A percentile compares a stretch with the other conserved stretches of the same genome.
These are phyloP conservation scores for Protosalanx chinensis DNA, from an alignment of 2,797 vertebrate species.

Conservation along the genomic window DNA sequence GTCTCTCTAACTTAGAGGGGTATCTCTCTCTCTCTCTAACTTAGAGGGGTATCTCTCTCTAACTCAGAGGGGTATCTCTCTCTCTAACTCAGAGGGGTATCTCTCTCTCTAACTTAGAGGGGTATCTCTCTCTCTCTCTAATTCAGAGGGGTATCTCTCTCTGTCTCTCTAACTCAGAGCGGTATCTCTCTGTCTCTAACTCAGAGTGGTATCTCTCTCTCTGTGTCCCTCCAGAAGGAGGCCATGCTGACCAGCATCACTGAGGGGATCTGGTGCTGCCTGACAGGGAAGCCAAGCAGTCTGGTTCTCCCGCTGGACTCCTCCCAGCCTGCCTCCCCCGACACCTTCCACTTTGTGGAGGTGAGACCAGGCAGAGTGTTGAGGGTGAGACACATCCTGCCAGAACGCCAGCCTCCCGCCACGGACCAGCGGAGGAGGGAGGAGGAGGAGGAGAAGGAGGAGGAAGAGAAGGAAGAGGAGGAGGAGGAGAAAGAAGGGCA, in stretches of 20 bases:
- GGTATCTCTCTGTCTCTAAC: neutral
- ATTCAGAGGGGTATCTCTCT: too few relatives aligned
- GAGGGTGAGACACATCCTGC: conserved; percentile 81
- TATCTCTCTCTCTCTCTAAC: too few relatives aligned
- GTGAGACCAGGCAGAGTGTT: conserved; percentile 92
- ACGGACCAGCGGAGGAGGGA: conserved; percentile 42
- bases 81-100: too few relatives aligned
- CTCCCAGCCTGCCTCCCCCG: conserved; percentile 77
- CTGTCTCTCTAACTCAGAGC: too few relatives aligned
- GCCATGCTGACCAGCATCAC: conserved; percentile 91
- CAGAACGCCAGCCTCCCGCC: conserved; percentile 49
- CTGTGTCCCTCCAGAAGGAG: conserved; percentile 35
- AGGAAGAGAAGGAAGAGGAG: conserved; percentile 24
- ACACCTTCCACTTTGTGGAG: conserved; percentile 92
- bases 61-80: too few relatives aligned
- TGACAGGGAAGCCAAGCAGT: conserved; percentile 84
- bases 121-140: too few relatives aligned
- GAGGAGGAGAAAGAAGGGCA: conserved; percentile 12
- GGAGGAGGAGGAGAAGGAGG: conserved; percentile 23
- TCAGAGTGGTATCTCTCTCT: neutral
- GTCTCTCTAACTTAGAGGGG: too few relatives aligned
- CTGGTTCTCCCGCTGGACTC: conserved; percentile 85
- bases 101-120: too few relatives aligned
- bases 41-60: too few relatives aligned
- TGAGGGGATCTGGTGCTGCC: conserved; percentile 91